Evolutionary conservation across 2,113 vertebrate species (phyloP), one percentile per base, ranked within the genome.

Genomic region (Campylomormyrus numenius): DNA sequence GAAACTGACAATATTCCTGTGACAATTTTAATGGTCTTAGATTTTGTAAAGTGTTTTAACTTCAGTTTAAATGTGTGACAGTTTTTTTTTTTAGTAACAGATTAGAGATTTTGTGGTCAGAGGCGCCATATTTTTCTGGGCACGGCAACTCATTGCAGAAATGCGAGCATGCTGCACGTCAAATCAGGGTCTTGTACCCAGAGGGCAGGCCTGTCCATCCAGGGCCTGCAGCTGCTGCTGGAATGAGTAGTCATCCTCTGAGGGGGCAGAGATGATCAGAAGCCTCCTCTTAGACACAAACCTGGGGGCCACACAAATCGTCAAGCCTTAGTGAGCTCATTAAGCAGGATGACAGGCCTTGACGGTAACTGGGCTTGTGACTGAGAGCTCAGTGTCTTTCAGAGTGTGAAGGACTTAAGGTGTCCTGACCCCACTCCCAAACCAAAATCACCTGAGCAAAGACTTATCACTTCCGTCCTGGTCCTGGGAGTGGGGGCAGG

Each of bases 211-310:
- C 89, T 96, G 96, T 89, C 96, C 95, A 2, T 56, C 93, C 84
- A 97, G 90, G 11, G 95, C 93, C 42, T 94, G 93, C 50, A 96
- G 92, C 93, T 97, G 96, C 92, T 96, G 96, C 49, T 96, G 96
- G 90, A 95, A 94, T 10, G 92, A 95, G 91, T 96, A 96, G 86
- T 96, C 96, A 1, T 96, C 96, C 87, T 95, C 93, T 84, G 93
- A 92, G 19, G 96, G 95, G 88, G 95, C 92, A 39, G 96, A 97
- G 88, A 96, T 92, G 87, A 96, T 92, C 80, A 97, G 89, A 88
- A 97, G 94, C 89, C 96, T 94, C 87, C 96, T 93, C 90, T 95
- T 96, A 7, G 96, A 96, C 92, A 94, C 94, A 77, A 97, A 96
- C 91, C 96, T 97, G 53, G 31, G 49, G 80, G 46, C 90, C 87